These are phyloP conservation scores for Cuniculus paca DNA, from an alignment of 2,797 vertebrate genomes.

Conservation along the genomic window DNA sequence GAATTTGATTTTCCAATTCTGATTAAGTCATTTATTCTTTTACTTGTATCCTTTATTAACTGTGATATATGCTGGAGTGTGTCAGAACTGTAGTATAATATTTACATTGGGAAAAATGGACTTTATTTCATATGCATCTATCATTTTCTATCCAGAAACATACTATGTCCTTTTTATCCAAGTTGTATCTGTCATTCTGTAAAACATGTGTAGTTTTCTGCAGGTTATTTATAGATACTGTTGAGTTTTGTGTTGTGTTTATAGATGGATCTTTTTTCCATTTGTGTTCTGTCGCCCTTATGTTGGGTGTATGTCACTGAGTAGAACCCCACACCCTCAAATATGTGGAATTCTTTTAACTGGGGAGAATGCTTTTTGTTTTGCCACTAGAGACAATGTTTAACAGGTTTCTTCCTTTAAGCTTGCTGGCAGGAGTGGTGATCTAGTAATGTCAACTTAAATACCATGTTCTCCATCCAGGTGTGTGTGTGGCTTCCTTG, in stretches of 20 bases:
- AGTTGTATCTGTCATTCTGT: not conserved
- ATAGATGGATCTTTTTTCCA: not conserved
- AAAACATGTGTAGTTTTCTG: not conserved
- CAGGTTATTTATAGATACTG: not conserved
- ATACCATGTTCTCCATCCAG: not conserved
- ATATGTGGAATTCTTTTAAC: slow-evolving; percentile 72
- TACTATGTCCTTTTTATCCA: not conserved
- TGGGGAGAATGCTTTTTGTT: slow-evolving; percentile 51
- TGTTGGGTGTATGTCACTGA: not conserved
- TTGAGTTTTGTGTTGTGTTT: not conserved
- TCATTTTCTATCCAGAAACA: not conserved
- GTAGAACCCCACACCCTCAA: slow-evolving; percentile 51
- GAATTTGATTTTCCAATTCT: not conserved
- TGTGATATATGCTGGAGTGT: not conserved
- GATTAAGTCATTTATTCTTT: not conserved
- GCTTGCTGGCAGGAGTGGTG: not conserved
- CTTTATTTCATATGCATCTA: not conserved
- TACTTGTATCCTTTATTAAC: not conserved
- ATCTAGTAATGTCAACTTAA: not conserved
- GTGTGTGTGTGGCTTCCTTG: not conserved
- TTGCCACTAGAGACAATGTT: slow-evolving; percentile 71
- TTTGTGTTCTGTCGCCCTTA: not conserved
- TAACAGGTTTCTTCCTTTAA: slow-evolving; percentile 67
- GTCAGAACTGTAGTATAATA: not conserved
- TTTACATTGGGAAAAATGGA: not conserved